Base-by-base conservation (phyloP, 2,888 invertebrate species). In the Sympetrum striolatum region DNA sequence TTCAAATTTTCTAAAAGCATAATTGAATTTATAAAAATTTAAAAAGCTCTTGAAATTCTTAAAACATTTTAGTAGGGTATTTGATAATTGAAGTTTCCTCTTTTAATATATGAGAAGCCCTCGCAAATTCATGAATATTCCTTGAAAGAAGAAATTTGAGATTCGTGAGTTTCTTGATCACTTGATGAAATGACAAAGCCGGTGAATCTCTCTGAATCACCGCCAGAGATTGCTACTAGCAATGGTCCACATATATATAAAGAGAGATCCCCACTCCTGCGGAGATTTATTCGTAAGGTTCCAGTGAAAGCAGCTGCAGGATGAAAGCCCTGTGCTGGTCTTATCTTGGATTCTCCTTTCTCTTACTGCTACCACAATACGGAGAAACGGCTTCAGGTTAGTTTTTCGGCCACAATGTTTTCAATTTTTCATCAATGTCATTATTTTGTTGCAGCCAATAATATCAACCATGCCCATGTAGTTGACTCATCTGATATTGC, bases 271-370 rank as follows among this genome's bases (percentile, higher is more conserved):
- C 86, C 86, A 60, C 60, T 37, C 37, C 37, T 37, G 86, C 53
- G 37, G 53, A 22, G 86, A 86, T 60, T 60, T 58, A 86, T 60
- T 25, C 73, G 60, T 37, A 37, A 60, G 86, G 37, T 86, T 60
- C 25, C 60, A 86, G 86, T 86, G 86, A 86, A 86, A 86, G 86
- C 86, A 60, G 86, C 60, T 37, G 86, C 86, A 86, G 14, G 37
- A 86, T 60, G 86, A n/a, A 60, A 86, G 60, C 60, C 18, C 58
- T 60, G 22, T 25, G 60, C 15, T 60, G n/a, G 48, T 37, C 39
- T 58, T 86, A 31, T 39, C 6, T 64, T 60, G 64, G 86, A 60
- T n/a, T 86, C 60, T 86, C 86, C 86, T 86, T 86, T 86, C 86
- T 86, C 58, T 82, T 58, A 82, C 82, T 82, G 15, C 60, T 86